Conservation (phyloP, 1,140 invertebrate species). For the Rhagoletis pomonella region DNA sequence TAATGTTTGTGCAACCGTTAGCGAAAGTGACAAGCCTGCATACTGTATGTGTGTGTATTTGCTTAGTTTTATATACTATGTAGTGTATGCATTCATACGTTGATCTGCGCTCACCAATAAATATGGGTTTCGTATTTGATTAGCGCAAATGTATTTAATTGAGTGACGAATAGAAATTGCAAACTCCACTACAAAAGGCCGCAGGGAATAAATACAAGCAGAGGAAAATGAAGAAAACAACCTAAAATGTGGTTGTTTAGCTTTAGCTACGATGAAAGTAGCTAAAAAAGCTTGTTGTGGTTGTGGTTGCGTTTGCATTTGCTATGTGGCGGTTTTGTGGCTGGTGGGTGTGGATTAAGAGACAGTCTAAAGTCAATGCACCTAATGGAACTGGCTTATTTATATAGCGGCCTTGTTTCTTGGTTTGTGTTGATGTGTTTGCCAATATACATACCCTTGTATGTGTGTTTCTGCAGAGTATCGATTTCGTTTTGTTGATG, state of each 20-base stretch:
- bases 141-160: slow-evolving; percentile 4
- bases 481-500: no score
- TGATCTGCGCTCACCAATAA: not conserved
- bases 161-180: not conserved
- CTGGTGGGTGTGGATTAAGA: not conserved
- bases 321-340: slow-evolving; percentile 6
- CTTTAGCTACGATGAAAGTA: not conserved
- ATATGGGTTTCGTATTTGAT: slow-evolving; percentile 39
- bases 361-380: no score
- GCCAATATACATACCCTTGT: no score
- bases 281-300: not conserved
- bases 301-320: not conserved
- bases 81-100: no score
- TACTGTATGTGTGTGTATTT: not conserved
- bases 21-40: no score
- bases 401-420: no score
- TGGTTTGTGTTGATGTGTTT: no score
- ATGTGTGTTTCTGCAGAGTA: no score
- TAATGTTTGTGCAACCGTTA: slow-evolving; percentile 12
- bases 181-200: not conserved
- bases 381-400: no score
- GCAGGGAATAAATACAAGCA: not conserved
- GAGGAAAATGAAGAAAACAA: not conserved
- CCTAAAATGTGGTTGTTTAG: not conserved
- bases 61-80: not conserved